Percentiles rank a stretch among this genome's conserved stretches.
phyloP scores from a whole-genome alignment of 2,113 vertebrate species.

The Litocranius walleri region DNA sequence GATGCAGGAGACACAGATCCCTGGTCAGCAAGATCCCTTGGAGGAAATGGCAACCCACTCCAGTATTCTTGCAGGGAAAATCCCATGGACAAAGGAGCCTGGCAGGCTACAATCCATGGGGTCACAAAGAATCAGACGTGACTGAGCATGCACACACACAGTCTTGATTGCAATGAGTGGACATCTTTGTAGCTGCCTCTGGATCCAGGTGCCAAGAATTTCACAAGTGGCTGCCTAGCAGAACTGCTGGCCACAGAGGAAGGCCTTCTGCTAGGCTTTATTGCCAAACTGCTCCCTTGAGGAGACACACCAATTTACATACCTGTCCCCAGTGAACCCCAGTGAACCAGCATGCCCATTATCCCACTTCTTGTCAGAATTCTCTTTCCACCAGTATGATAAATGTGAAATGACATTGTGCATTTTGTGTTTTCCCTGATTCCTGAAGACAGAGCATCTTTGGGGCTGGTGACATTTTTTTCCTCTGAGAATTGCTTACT shows the following conservation, averaged over 20 bases:
- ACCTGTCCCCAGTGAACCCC: accelerated
- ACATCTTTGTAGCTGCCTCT: background rate
- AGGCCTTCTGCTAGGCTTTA: background rate
- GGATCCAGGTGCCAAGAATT: background rate
- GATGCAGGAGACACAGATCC: background rate
- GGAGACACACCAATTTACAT: accelerated
- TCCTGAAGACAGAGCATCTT: background rate
- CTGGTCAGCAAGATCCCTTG: background rate
- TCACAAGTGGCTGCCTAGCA: background rate
- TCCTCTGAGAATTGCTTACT: background rate
- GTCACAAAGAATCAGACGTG: background rate
- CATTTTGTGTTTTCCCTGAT: background rate
- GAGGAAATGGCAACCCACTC: background rate
- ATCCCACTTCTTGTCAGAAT: background rate
- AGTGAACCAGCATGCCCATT: background rate
- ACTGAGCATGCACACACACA: background rate
- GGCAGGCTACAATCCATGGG: background rate
- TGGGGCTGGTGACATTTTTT: background rate
- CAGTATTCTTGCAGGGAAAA: background rate
- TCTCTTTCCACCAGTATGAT: background rate
- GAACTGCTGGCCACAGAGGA: background rate
- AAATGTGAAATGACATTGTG: accelerated
- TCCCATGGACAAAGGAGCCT: background rate
- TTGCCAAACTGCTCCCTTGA: background rate
- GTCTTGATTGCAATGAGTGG: background rate